A percentile compares a stretch with the other conserved stretches of the same genome.
phyloP scores from a whole-genome alignment of 2,113 vertebrate genomes.

The Mionectes macconnelli region DNA sequence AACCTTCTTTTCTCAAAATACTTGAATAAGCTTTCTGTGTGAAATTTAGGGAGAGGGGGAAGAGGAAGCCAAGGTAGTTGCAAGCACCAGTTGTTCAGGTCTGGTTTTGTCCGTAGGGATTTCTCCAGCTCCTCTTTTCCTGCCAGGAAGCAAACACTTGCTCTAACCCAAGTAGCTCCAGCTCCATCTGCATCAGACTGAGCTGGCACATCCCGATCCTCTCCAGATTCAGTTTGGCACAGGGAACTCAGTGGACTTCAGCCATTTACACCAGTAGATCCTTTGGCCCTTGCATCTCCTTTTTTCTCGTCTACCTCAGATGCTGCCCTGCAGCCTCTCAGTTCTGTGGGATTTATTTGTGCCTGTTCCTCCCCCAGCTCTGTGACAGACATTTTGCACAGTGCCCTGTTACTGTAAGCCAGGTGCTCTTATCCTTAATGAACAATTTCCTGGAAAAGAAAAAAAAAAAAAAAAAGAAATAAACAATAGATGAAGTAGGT shows the following conservation, averaged over 20 bases:
- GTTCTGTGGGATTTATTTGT: conserved; percentile 60
- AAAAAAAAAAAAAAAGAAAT: conserved; percentile 62
- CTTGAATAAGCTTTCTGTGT: neutral
- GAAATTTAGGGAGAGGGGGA: neutral
- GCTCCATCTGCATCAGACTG: neutral
- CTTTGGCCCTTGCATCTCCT: neutral
- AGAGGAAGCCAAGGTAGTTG: neutral
- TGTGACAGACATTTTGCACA: conserved; percentile 56
- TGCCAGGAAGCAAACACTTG: neutral
- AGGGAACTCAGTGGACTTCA: neutral
- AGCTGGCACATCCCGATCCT: neutral
- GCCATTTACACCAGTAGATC: neutral
- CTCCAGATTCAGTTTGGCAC: neutral
- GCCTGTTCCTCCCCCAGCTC: conserved; percentile 25
- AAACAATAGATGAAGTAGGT: conserved; percentile 66
- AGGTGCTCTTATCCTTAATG: conserved; percentile 77
- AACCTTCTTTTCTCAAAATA: neutral
- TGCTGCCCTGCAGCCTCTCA: neutral
- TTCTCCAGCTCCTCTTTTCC: neutral
- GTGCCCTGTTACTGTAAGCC: conserved; percentile 72
- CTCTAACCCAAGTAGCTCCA: neutral
- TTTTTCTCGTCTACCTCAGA: neutral
- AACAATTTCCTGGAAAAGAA: conserved; percentile 73
- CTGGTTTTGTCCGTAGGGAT: neutral
- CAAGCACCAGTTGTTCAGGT: neutral